Base-by-base conservation (phyloP, 1,140 invertebrate genomes). In the Pachyrhynchus sulphureomaculatus region DNA sequence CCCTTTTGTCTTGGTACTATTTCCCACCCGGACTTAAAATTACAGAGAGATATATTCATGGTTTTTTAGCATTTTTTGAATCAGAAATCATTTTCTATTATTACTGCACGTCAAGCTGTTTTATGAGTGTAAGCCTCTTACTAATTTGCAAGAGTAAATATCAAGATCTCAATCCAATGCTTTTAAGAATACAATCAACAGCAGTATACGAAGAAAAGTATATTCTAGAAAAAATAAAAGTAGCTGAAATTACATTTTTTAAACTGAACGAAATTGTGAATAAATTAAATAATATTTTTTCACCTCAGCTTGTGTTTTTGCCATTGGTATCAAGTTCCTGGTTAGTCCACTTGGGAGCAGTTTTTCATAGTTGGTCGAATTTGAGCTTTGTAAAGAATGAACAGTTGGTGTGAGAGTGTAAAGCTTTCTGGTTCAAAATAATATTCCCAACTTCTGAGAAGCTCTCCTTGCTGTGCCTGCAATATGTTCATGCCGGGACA, bases 1-100 rank as follows among this genome's bases (percentile, higher is more conserved):
- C n/a, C n/a, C n/a, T n/a, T n/a, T 32, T 29, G 21, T 17, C 21
- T 8, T 49, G 24, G 47, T 49, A 49, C 15, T 49, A 49, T 20
- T 15, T n/a, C 10, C 47, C 47, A 9, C 47, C 47, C 1, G 18
- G 18, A 5, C 33, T n/a, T 5, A 49, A 15, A 1, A 15, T 6
- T 1, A 15, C 10, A 1, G 2, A 5, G 6, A 29, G 29, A 32
- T 49, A 49, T 17, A 8, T 29, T 8, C 1, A 32, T 2, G 29
- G 8, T 6, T 8, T 1, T 32, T 6, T 49, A 12, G 1, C 5
- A 4, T 49, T 18, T 18, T 32, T 49, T 17, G 24, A 49, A 12
- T n/a, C 29, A 33, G 47, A 49, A 49, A 20, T 33, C 29, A 18
- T 49, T 5, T 15, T 49, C 33, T 15, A 29, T 33, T 49, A 18